Conservation (phyloP, 2,113 vertebrate species). For the Meleagris gallopavo region DNA sequence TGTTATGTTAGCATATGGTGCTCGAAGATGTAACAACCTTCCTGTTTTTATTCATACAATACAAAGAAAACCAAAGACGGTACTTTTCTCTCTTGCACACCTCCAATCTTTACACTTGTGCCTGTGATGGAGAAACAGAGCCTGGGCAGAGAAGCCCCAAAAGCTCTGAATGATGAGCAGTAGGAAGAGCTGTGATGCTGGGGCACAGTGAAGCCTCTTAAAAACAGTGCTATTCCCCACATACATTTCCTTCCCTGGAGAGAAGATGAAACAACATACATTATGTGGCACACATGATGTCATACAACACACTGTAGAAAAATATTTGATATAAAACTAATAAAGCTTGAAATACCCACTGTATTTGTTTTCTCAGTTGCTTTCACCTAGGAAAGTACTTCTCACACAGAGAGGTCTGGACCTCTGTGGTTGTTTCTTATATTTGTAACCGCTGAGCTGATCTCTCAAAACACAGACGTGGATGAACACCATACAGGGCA, state of each 20-base stretch:
- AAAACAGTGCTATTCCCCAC: neutral
- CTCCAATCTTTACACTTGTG: neutral
- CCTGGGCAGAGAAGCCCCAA: neutral
- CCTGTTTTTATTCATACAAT: slow-evolving; percentile 29
- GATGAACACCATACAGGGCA: rapidly evolving
- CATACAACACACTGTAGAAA: neutral
- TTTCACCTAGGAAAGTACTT: neutral
- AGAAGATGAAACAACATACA: neutral
- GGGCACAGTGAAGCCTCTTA: neutral
- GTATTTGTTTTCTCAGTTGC: neutral
- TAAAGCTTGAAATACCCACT: neutral
- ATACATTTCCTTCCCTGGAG: neutral
- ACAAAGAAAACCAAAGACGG: neutral
- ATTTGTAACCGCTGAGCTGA: neutral
- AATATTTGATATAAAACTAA: neutral
- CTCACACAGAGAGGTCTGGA: neutral
- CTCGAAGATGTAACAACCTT: slow-evolving; percentile 36
- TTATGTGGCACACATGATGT: neutral
- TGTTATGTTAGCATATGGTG: slow-evolving; percentile 62
- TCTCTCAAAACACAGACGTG: neutral
- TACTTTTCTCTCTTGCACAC: neutral
- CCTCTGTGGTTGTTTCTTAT: neutral
- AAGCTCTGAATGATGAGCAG: neutral
- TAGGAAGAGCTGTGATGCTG: neutral
- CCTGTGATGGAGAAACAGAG: neutral